phyloP scores from a whole-genome alignment of 2,888 invertebrate genomes.

The Eledone cirrhosa region DNA sequence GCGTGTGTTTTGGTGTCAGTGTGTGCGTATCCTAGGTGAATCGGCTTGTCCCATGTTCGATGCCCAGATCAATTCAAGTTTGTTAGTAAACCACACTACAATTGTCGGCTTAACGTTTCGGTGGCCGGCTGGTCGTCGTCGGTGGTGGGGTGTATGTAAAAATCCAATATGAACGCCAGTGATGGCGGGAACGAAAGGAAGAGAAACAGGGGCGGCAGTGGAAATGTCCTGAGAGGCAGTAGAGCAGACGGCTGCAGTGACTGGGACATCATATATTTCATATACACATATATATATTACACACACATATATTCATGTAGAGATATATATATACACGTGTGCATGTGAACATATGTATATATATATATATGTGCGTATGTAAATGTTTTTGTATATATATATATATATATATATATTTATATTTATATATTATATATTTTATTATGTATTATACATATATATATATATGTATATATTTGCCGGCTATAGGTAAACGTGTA shows the following conservation, averaged over 20 bases:
- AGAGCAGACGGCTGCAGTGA: background rate
- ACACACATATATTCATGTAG: background rate
- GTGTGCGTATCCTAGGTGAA: too few relatives aligned
- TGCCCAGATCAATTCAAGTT: too few relatives aligned
- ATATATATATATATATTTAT: too few relatives aligned
- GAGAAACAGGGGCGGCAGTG: constrained; percentile 8
- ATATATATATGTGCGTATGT: background rate
- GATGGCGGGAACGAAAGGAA: constrained; percentile 14
- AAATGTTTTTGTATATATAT: background rate
- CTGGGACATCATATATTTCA: background rate
- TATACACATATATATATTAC: background rate
- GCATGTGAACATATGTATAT: background rate
- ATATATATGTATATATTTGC: too few relatives aligned
- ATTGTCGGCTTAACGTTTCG: background rate
- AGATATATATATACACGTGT: background rate
- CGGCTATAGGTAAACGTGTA: too few relatives aligned
- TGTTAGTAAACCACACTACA: too few relatives aligned
- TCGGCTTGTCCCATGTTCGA: too few relatives aligned
- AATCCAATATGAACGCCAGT: background rate
- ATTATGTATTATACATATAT: too few relatives aligned
- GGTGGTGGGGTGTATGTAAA: constrained; percentile 1
- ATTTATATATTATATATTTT: too few relatives aligned
- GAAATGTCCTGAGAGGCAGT: constrained; percentile 20
- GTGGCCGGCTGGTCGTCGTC: background rate
- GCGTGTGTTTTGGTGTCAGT: too few relatives aligned